Base-by-base conservation (phyloP, 2,797 vertebrate species). In the Lutjanus argentimaculatus region DNA sequence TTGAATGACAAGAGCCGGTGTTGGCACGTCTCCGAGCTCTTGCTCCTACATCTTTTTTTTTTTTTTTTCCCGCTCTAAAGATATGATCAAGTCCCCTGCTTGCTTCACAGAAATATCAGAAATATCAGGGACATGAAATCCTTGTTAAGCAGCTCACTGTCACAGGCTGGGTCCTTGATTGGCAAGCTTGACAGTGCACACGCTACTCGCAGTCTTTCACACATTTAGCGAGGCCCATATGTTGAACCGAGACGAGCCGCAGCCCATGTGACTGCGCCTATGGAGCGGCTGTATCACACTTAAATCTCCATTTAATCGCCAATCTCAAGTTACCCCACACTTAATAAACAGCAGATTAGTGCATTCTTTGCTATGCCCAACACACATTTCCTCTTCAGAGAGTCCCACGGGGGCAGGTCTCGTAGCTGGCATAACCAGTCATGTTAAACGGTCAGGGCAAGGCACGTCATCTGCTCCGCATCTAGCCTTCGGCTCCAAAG, bases 251-350 rank as follows among this genome's bases (percentile, higher is more conserved):
- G 87, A 92, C 91, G 79, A 89, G 80, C 85, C 87, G 80, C 83
- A 80, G 86, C 63, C 83, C 93, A 92, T 90, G 94, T 93, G 96
- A 96, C 91, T 88, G 92, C 83, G 93, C 95, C 90, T 95, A 90
- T 86, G 85, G 89, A 84, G 87, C 55, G 77, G 82, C 85, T 85
- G 91, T 88, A 96, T 96, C 92, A 87, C 83, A 90, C 94, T 95
- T 95, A 97, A 98, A 98, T 98, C 97, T 97, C 97, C 92, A 94
- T 97, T 98, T 97, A 98, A 99, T 98, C 96, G 92, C 94, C 95
- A 94, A 93, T 97, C 96, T 98, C 97, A 95, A 94, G 96, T 97
- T 97, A 96, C 96, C 94, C 95, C 93, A 94, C 94, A 95, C 96
- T 97, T 97, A 97, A 98, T 98, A 98, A 98, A 97, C 96, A 96